These are phyloP conservation scores for Drosophila nebulosa DNA, from an alignment of 1,140 invertebrate species.

Conservation along the genomic window DNA sequence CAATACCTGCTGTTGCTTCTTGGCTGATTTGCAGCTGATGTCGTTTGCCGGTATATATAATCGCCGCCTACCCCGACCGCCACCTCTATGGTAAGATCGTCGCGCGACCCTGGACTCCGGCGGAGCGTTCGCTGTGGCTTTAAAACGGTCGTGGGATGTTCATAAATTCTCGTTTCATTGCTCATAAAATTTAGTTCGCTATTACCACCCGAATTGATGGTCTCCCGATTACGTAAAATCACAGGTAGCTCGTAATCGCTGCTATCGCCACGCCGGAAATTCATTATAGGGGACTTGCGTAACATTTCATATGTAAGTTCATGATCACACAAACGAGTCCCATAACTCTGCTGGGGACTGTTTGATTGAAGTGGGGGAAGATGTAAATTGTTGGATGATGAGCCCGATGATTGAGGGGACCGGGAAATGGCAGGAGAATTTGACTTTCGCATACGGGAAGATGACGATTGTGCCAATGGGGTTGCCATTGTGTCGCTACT, in stretches of 20 bases:
- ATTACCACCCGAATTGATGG: slow-evolving; percentile 74
- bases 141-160: slow-evolving; percentile 65
- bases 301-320: slow-evolving; percentile 78
- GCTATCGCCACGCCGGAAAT: slow-evolving; percentile 66
- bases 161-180: slow-evolving; percentile 72
- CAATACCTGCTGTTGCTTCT: slow-evolving; percentile 70
- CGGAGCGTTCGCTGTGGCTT: slow-evolving; percentile 54
- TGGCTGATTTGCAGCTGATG: slow-evolving; percentile 31
- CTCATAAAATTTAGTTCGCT: slow-evolving; percentile 78
- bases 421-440: slow-evolving; percentile 50
- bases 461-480: not conserved
- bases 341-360: slow-evolving; percentile 74
- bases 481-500: not conserved
- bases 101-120: slow-evolving; percentile 52
- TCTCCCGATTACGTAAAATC: slow-evolving; percentile 66
- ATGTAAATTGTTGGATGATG: slow-evolving; percentile 65
- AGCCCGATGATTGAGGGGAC: slow-evolving; percentile 71
- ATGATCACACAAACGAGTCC: slow-evolving; percentile 75
- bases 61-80: slow-evolving; percentile 53
- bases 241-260: slow-evolving; percentile 53
- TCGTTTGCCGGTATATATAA: slow-evolving; percentile 49
- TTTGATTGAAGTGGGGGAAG: slow-evolving; percentile 46
- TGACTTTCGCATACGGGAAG: slow-evolving; percentile 36
- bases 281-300: slow-evolving; percentile 71
- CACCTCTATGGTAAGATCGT: slow-evolving; percentile 52